Base-by-base conservation (phyloP, 2,113 vertebrate species). In the Pantherophis guttatus region DNA sequence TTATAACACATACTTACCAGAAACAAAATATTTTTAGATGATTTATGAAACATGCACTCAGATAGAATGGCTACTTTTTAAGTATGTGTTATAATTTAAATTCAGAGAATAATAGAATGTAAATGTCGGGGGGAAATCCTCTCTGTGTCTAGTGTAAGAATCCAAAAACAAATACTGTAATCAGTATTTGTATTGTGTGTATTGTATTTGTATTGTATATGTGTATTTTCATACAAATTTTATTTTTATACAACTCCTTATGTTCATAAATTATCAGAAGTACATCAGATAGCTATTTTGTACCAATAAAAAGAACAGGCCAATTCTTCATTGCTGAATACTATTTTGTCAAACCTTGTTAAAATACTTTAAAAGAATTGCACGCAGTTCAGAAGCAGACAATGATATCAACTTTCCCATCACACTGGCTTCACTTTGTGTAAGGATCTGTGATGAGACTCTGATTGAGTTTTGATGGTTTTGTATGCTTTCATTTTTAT, bases 301-400 rank as follows among this genome's bases (percentile, higher is more conserved):
- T 88, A 52, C 53, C 15, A 53, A 15, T 53, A 75, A 44, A 88
- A 81, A 81, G 24, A 57, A 88, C 21, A 11, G 2, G 10, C 23
- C 85, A 19, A 24, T 19, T 54, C 39, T 54, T 6, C 17, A 62
- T 13, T 24, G 33, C 23, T 75, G 10, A n/a, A 12, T 59, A 90
- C 4, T 93, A 50, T 26, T 93, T 1, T 94, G 94, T 96, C 97
- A 95, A 91, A 98, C 99, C 98, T 99, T 99, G 94, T 98, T 98
- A 96, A 99, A 99, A 95, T 99, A 99, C 96, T 95, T 98, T 93
- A 98, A 91, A 48, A 99, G 97, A 94, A 99, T 97, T 93, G 98
- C 97, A 94, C 97, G 97, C 48, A 97, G 97, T 89, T 99, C 98
- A 52, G 94, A 81, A 93, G 96, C 93, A 81, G 97, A 98, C 88